Conservation (phyloP, 2,113 vertebrate genomes). For the Microtus pennsylvanicus region DNA sequence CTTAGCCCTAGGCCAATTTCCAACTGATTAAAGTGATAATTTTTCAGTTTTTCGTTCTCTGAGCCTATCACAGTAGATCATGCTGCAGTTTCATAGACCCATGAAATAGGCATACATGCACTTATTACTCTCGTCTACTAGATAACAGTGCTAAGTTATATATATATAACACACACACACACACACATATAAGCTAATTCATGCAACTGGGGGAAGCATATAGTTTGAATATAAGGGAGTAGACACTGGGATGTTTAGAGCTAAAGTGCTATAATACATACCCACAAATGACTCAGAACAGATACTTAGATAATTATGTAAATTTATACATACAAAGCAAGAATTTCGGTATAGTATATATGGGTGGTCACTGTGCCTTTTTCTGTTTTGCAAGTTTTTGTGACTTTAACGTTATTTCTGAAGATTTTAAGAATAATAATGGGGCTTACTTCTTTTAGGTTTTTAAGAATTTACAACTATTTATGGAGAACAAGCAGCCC, state of each 20-base stretch:
- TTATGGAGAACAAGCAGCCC: slow-evolving; percentile 98
- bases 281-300: not conserved
- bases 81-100: not conserved
- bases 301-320: not conserved
- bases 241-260: not conserved
- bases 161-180: too few species aligned
- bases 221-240: not conserved
- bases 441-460: slow-evolving; percentile 87
- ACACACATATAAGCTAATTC: not conserved
- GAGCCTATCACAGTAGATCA: not conserved
- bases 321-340: not conserved
- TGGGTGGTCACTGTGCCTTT: not conserved
- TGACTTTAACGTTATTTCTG: slow-evolving; percentile 46
- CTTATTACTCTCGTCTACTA: not conserved
- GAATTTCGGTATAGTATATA: not conserved
- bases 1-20: not conserved
- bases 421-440: slow-evolving; percentile 50
- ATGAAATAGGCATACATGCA: not conserved
- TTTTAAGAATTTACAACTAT: slow-evolving; percentile 98
- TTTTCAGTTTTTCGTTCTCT: not conserved
- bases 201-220: not conserved
- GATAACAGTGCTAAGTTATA: not conserved
- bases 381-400: not conserved
- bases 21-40: not conserved
- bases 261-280: not conserved